A percentile compares a stretch with the other conserved stretches of the same genome.
Conservation (phyloP, 2,113 vertebrate genomes). For the Apus apus region DNA sequence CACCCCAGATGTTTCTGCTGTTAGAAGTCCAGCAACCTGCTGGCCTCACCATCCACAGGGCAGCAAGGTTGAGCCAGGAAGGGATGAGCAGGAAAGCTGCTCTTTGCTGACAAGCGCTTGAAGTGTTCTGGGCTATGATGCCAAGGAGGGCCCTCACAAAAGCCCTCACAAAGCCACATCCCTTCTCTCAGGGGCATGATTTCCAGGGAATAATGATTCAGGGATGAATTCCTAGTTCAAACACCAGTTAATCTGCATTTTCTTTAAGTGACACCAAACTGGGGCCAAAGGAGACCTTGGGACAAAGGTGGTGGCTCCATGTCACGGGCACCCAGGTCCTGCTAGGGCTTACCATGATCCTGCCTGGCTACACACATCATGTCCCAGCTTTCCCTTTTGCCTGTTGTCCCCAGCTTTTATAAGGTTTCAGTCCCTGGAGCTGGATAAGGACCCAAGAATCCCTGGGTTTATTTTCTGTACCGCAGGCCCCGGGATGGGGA, state of each 20-base stretch:
- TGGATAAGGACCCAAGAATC: not conserved
- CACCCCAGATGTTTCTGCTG: not conserved
- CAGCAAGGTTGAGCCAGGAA: not conserved
- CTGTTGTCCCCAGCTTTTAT: not conserved
- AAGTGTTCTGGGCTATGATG: fast-evolving
- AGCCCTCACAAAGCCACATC: not conserved
- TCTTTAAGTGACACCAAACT: not conserved
- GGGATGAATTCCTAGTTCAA: not conserved
- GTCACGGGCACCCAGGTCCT: not conserved
- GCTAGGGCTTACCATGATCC: fast-evolving
- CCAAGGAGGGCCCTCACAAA: not conserved
- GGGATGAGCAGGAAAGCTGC: not conserved
- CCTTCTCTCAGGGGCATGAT: not conserved
- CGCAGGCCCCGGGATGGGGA: not conserved
- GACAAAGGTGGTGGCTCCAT: not conserved
- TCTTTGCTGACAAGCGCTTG: not conserved
- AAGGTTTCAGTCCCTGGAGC: not conserved
- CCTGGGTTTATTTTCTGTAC: not conserved
- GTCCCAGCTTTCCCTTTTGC: not conserved
- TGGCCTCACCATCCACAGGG: not conserved
- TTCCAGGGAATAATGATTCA: fast-evolving
- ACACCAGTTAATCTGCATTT: fast-evolving
- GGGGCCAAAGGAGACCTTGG: no score
- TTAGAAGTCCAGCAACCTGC: not conserved
- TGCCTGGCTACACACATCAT: fast-evolving